Percentiles rank a stretch among this genome's conserved stretches.
phyloP scores from a whole-genome alignment of 2,113 vertebrate genomes.

The Burhinus bistriatus region DNA sequence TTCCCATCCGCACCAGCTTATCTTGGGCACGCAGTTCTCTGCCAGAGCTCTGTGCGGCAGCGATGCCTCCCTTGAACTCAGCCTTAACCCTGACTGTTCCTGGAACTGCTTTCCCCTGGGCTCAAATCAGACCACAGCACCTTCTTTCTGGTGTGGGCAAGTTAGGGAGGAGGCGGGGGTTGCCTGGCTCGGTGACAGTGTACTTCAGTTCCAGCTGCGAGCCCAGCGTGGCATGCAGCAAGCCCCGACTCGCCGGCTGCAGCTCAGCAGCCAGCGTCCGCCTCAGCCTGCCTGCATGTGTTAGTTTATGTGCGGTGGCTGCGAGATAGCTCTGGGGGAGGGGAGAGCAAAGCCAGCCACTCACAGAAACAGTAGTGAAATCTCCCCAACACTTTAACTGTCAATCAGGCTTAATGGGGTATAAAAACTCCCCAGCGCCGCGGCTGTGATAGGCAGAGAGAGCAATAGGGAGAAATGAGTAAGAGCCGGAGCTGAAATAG shows the following conservation, averaged over 20 bases:
- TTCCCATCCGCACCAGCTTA: neutral
- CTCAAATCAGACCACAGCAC: neutral
- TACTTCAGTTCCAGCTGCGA: accelerated
- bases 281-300: neutral
- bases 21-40: neutral
- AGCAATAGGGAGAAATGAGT: conserved; percentile 29
- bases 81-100: neutral
- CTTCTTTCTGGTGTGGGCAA: accelerated
- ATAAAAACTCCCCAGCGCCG: conserved; percentile 76
- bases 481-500: conserved; percentile 15
- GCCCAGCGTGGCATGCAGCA: neutral
- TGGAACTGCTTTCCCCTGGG: neutral
- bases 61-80: neutral
- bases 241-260: neutral
- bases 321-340: conserved; percentile 55
- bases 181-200: neutral
- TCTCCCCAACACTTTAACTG: conserved; percentile 85
- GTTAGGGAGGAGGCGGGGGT: neutral
- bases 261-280: neutral
- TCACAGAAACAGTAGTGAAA: conserved; percentile 78
- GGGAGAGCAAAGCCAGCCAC: conserved; percentile 74
- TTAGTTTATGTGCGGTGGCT: neutral
- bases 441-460: conserved; percentile 52
- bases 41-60: neutral
- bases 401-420: conserved; percentile 94